These are phyloP conservation scores for Urocynchramus pylzowi DNA, from an alignment of 2,113 vertebrate genomes.

Conservation along the genomic window DNA sequence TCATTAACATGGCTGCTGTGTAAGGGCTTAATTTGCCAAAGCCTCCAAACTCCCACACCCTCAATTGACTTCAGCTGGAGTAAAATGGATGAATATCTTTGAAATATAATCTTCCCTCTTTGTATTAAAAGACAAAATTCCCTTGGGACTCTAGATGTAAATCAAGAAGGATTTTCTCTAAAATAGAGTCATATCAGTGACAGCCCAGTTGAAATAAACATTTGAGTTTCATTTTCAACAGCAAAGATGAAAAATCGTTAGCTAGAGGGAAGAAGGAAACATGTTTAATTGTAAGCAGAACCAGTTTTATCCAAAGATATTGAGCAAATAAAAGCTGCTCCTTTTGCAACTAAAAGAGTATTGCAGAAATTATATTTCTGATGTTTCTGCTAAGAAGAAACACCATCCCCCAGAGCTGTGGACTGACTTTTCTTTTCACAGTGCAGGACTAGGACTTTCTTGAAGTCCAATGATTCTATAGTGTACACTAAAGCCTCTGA, in stretches of 20 bases:
- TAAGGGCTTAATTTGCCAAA: constrained; percentile 12
- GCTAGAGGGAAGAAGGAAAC: not conserved
- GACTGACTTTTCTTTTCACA: not conserved
- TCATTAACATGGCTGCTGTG: not conserved
- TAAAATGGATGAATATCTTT: not conserved
- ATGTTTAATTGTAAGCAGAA: not conserved
- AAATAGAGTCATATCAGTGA: not conserved
- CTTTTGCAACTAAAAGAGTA: not conserved
- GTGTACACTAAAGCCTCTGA: not conserved
- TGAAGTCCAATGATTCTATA: not conserved
- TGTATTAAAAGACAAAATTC: not conserved
- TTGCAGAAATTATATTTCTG: not conserved
- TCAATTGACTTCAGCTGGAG: not conserved
- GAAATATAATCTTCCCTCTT: not conserved
- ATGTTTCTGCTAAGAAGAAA: not conserved
- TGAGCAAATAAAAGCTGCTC: not conserved
- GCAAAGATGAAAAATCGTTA: not conserved
- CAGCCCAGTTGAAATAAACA: not conserved
- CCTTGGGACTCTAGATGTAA: not conserved
- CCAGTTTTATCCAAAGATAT: not conserved
- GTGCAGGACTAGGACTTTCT: not conserved
- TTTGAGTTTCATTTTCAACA: not conserved
- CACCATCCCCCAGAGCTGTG: not conserved
- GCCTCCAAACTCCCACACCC: not conserved
- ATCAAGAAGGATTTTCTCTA: not conserved